Evolutionary conservation across 37 sponge, comb jelly and placozoan species (phyloP).

Genomic region (Cliona cf. orientalis): DNA sequence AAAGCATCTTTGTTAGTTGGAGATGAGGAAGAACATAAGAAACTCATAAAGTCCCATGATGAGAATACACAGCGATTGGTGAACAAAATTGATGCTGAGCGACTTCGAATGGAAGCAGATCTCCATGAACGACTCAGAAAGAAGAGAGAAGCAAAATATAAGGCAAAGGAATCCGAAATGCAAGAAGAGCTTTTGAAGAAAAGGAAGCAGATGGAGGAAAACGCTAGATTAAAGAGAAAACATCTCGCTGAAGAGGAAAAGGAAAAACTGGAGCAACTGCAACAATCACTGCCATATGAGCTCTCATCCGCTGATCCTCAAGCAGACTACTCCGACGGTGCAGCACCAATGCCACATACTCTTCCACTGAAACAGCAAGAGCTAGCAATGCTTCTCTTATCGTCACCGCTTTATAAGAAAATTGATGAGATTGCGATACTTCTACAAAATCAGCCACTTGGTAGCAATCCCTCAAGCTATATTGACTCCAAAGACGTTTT

Average conservation of each 20-base stretch:
- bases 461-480: neutral
- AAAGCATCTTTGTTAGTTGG: too few relatives aligned
- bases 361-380: conserved; percentile 6
- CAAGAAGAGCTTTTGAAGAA: neutral
- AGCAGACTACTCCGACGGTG: neutral
- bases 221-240: neutral
- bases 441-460: neutral
- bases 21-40: neutral
- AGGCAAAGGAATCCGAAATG: neutral
- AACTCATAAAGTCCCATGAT: conserved; percentile 1
- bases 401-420: conserved; percentile 9
- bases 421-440: neutral
- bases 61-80: conserved; percentile 1
- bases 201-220: neutral
- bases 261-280: neutral
- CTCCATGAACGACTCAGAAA: conserved; percentile 1
- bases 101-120: conserved; percentile 8
- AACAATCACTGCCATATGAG: neutral
- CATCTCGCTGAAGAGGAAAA: conserved; percentile 4
- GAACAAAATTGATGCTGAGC: conserved; percentile 14
- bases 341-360: neutral
- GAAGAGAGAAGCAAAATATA: neutral
- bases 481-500: neutral
- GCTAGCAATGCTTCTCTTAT: neutral
- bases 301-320: neutral